phyloP scores from a whole-genome alignment of 2,888 invertebrate genomes.

The Magallana nippona region DNA sequence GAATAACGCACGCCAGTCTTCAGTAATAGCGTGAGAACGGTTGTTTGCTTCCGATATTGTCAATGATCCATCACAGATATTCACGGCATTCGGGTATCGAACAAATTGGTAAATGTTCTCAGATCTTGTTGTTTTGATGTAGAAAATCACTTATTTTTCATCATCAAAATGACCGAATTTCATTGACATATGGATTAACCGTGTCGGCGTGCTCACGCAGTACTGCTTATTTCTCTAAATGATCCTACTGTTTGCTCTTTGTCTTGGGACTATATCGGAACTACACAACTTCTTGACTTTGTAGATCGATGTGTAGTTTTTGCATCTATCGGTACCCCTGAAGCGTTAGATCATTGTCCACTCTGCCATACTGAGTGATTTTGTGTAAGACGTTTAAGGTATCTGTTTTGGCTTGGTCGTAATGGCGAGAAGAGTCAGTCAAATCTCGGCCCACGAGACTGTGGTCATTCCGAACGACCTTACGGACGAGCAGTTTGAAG shows the following conservation, averaged over 20 bases:
- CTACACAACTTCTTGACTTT: background rate
- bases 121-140: background rate
- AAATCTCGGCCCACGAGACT: background rate
- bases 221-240: background rate
- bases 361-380: too few species aligned
- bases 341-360: too few species aligned
- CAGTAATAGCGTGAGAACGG: background rate
- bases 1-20: background rate
- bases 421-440: background rate
- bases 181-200: background rate
- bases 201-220: background rate
- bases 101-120: background rate
- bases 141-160: background rate
- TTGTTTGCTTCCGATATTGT: background rate
- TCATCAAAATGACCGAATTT: background rate
- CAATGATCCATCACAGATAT: background rate
- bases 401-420: too few species aligned
- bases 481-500: background rate
- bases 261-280: too few species aligned
- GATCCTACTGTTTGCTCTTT: background rate
- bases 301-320: background rate
- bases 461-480: constrained; percentile 2
- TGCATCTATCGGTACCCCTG: background rate
- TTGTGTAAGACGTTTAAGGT: too few species aligned
- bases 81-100: background rate